Conservation (phyloP, 37 sponge, comb jelly and placozoan genomes). For the Diacarnus erythraeanus region DNA sequence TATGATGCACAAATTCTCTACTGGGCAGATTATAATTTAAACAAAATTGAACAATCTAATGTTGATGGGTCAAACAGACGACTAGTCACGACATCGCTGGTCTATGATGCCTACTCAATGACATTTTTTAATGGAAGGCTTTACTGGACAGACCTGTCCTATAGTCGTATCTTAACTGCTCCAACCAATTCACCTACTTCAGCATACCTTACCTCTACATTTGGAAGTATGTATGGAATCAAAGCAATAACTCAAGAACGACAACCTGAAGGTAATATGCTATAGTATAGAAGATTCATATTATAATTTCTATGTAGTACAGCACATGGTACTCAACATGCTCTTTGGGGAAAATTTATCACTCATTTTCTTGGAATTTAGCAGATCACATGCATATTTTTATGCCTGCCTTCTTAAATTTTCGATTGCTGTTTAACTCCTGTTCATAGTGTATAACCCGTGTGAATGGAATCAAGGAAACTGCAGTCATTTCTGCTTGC, state of each 20-base stretch:
- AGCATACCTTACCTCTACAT: neutral
- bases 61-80: conserved; percentile 16
- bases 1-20: conserved; percentile 17
- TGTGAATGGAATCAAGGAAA: neutral
- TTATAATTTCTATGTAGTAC: too few relatives aligned
- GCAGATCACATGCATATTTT: too few relatives aligned
- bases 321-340: too few relatives aligned
- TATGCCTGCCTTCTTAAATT: neutral
- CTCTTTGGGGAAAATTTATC: too few relatives aligned
- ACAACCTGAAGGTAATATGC: conserved; percentile 5
- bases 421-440: neutral
- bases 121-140: conserved; percentile 9
- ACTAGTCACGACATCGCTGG: neutral
- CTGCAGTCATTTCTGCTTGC: conserved; percentile 13
- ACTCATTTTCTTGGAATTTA: too few relatives aligned
- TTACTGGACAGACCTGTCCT: conserved; percentile 21
- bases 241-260: conserved; percentile 7
- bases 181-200: neutral
- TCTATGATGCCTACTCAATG: conserved; percentile 14
- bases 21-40: conserved; percentile 21
- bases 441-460: neutral
- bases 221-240: conserved; percentile 5
- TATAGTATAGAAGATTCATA: too few relatives aligned
- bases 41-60: conserved; percentile 25
- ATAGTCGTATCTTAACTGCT: neutral